phyloP scores from a whole-genome alignment of 1,140 invertebrate species.

The Drosophila nannoptera region DNA sequence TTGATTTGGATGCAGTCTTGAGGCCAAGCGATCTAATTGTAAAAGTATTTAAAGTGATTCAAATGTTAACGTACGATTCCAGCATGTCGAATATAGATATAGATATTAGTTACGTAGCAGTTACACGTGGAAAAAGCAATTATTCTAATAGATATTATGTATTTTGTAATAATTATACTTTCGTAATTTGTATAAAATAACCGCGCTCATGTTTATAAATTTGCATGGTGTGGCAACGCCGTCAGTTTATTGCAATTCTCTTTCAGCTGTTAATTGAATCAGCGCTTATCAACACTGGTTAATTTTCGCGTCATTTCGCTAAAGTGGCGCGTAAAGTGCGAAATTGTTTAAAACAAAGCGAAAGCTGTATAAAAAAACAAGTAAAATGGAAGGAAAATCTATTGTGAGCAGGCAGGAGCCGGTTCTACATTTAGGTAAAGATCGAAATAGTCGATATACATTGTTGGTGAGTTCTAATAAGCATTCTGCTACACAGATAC shows the following conservation, averaged over 20 bases:
- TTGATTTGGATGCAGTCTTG: neutral
- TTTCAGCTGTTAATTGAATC: neutral
- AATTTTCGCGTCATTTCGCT: conserved; percentile 20
- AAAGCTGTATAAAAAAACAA: conserved; percentile 16
- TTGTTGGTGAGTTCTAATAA: neutral
- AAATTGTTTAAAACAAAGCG: conserved; percentile 41
- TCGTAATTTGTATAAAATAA: neutral
- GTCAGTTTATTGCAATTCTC: neutral
- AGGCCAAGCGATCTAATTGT: neutral
- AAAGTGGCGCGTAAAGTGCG: conserved; percentile 56
- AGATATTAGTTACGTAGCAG: neutral
- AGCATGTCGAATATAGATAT: neutral
- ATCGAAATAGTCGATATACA: neutral
- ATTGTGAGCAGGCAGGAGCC: conserved; percentile 70
- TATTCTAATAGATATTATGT: neutral
- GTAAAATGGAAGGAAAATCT: conserved; percentile 64
- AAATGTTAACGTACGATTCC: conserved; percentile 1
- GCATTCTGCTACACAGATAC: conserved; percentile 41
- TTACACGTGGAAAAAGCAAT: conserved; percentile 1
- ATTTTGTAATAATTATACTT: neutral
- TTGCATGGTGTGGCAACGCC: neutral
- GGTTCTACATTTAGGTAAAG: conserved; percentile 62
- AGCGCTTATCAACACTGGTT: conserved; percentile 17
- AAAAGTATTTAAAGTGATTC: neutral
- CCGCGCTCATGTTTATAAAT: neutral